Evolutionary conservation across 1,140 invertebrate genomes (phyloP).

Genomic region (Calosoma granatense): DNA sequence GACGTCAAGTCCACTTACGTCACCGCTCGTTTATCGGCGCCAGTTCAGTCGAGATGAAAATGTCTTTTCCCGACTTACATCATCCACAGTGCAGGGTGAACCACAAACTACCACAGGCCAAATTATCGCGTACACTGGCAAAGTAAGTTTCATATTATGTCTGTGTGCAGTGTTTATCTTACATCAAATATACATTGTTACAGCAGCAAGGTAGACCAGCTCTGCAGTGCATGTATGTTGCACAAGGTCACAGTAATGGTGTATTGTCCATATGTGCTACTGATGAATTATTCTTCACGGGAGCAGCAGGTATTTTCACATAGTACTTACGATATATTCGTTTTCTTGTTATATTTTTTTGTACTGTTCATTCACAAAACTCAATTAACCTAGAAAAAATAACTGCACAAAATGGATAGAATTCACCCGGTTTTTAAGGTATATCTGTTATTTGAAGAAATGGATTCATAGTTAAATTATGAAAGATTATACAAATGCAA

Average conservation of each 20-base stretch:
- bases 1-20: constrained; percentile 43
- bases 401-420: too few relatives aligned
- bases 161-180: constrained; percentile 22
- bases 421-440: too few relatives aligned
- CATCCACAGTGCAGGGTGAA: constrained; percentile 42
- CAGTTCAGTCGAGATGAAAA: constrained; percentile 58
- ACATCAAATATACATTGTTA: constrained; percentile 14
- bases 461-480: too few relatives aligned
- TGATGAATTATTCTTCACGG: constrained; percentile 62
- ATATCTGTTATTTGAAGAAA: too few relatives aligned
- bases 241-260: constrained; percentile 75
- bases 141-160: constrained; percentile 38
- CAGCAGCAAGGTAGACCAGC: constrained; percentile 46
- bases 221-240: constrained; percentile 65
- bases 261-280: constrained; percentile 67
- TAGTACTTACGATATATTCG: constrained; percentile 1
- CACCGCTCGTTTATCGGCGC: constrained; percentile 52
- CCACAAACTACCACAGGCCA: constrained; percentile 49
- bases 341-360: neutral
- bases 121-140: constrained; percentile 53
- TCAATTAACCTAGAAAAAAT: too few relatives aligned
- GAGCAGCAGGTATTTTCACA: constrained; percentile 46
- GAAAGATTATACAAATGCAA: too few relatives aligned
- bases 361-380: too few relatives aligned
- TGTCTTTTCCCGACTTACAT: constrained; percentile 72